Evolutionary conservation across 1,140 invertebrate genomes (phyloP), one percentile per base, ranked within the genome.

Genomic region (Drosophila persimilis): DNA sequence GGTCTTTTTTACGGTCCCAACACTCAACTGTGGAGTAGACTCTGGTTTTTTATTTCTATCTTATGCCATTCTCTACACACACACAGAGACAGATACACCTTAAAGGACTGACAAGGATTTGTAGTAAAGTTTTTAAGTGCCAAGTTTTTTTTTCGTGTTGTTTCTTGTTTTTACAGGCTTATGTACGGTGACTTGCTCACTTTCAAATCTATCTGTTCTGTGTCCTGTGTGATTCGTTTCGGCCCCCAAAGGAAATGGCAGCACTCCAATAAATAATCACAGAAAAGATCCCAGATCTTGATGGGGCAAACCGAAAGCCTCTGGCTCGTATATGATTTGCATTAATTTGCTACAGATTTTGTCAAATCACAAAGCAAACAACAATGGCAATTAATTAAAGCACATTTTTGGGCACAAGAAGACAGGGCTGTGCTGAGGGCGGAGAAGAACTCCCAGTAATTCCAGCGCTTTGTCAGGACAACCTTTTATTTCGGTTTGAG

Each of bases 381-480:
- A 85, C 81, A 86, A 86, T 86, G 77, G 60, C 80, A 86, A 85
- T 85, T 85, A 85, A 85, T 85, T 85, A 80, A 85, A 86, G 71
- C 52, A 59, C 35, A 86, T 86, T 85, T 80, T 56, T 55, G 43
- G 20, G 41, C 48, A 43, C n/a, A 22, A n/a, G 52, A 20, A 15
- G 35, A 39, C 35, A 5, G 9, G 9, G 41, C 24, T 13, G n/a
- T 3, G 41, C 24, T n/a, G 35, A 20, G 26, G 35, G 31, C 46
- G 26, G 24, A 31, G 26, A 45, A 56, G 29, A 39, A 35, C 44
- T 41, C 26, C 26, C 13, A 64, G 26, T 46, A 57, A 43, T 29
- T 44, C 24, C 47, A 55, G 20, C n/a, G 22, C 46, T 58, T 31
- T 46, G 8, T 22, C 47, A 56, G 41, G 3, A 11, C 20, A 24